A percentile compares a stretch with the other conserved stretches of the same genome.
Evolutionary conservation across 1,140 invertebrate genomes (phyloP).

Genomic region (Holotrichia oblita): DNA sequence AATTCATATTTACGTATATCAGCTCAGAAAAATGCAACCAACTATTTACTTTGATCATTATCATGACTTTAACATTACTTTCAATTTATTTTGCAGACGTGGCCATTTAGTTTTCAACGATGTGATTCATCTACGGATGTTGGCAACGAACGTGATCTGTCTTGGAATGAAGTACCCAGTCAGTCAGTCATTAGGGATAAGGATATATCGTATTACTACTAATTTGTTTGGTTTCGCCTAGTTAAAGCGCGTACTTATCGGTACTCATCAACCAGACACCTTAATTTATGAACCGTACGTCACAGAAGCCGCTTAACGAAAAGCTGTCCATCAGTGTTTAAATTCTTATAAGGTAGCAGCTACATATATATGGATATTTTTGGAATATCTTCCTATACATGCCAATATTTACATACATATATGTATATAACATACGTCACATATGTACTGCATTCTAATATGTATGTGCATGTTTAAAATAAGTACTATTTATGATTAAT

Average conservation of each 20-base stretch:
- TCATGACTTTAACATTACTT: not conserved
- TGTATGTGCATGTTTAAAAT: not conserved
- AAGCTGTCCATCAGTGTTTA: not conserved
- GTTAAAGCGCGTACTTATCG: slow-evolving; percentile 24
- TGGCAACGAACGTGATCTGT: slow-evolving; percentile 42
- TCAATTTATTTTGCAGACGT: slow-evolving; percentile 54
- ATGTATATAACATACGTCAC: no score
- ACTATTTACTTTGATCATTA: not conserved
- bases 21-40: not conserved
- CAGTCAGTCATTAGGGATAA: slow-evolving; percentile 57
- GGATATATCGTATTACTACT: slow-evolving; percentile 59
- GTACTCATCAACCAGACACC: slow-evolving; percentile 13
- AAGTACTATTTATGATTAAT: slow-evolving; percentile 12
- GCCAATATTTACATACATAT: no score
- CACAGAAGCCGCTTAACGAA: not conserved
- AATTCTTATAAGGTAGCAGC: slow-evolving; percentile 7
- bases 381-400: not conserved
- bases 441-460: no score
- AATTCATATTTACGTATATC: no score
- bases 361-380: not conserved
- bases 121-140: slow-evolving; percentile 54
- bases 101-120: slow-evolving; percentile 59
- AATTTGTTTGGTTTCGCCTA: slow-evolving; percentile 49
- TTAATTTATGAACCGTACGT: slow-evolving; percentile 25
- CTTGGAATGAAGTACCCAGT: slow-evolving; percentile 52